phyloP scores from a whole-genome alignment of 2,888 invertebrate species.

The Papilio demoleus region DNA sequence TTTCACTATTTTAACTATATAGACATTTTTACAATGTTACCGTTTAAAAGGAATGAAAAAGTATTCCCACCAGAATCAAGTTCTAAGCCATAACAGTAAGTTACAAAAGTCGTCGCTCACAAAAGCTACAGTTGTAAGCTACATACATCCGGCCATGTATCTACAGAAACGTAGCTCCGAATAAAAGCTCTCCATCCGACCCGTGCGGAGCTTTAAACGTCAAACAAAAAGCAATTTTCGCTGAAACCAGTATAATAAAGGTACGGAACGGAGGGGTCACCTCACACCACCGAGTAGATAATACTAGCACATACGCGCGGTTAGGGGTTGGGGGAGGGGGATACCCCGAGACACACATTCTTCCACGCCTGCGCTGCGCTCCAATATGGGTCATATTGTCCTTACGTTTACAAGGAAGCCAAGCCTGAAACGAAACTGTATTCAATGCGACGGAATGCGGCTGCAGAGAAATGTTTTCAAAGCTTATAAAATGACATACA shows the following conservation, averaged over 20 bases:
- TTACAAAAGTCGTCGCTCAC: slow-evolving; percentile 25
- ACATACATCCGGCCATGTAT: slow-evolving; percentile 20
- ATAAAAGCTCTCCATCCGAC: slow-evolving; percentile 46
- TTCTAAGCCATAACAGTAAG: slow-evolving; percentile 22
- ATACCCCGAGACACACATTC: slow-evolving; percentile 70
- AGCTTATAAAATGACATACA: not conserved
- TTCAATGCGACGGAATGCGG: slow-evolving; percentile 26
- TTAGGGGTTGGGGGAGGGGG: slow-evolving; percentile 46
- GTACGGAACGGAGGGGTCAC: slow-evolving; percentile 48
- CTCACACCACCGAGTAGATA: slow-evolving; percentile 55
- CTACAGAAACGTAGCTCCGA: slow-evolving; percentile 42
- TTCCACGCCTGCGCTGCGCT: slow-evolving; percentile 71
- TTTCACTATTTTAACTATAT: not conserved
- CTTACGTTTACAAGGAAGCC: slow-evolving; percentile 52
- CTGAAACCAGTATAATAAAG: slow-evolving; percentile 59
- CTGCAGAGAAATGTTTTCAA: slow-evolving; percentile 17
- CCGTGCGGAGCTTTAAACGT: slow-evolving; percentile 46
- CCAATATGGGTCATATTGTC: slow-evolving; percentile 76
- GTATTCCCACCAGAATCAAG: slow-evolving; percentile 13
- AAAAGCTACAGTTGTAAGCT: slow-evolving; percentile 32
- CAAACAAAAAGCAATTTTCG: slow-evolving; percentile 60
- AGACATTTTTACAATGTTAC: slow-evolving; percentile 2
- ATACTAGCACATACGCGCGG: slow-evolving; percentile 54
- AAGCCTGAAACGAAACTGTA: slow-evolving; percentile 40
- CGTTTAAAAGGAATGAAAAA: slow-evolving; percentile 12